Conservation (phyloP, 2,797 vertebrate genomes). For the Tenualosa ilisha region DNA sequence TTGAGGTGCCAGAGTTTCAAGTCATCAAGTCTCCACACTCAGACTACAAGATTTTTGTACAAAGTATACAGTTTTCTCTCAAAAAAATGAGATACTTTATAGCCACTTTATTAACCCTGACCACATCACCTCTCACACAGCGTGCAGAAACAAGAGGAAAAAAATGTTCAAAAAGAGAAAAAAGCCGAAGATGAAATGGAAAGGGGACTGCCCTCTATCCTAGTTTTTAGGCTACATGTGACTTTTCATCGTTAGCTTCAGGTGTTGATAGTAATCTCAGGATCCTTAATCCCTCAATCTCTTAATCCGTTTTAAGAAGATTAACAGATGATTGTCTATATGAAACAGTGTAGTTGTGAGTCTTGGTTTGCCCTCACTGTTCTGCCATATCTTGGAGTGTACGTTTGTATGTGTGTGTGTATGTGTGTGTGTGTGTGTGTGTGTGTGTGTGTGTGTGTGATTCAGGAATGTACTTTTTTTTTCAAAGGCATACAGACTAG, state of each 20-base stretch:
- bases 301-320: not conserved
- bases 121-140: not conserved
- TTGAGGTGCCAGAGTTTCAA: too few species aligned
- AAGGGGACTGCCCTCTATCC: not conserved
- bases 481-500: too few species aligned
- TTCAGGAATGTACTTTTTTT: not conserved
- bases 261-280: not conserved
- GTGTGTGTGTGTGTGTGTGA: too few species aligned
- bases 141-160: not conserved
- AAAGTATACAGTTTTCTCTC: too few species aligned
- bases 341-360: not conserved
- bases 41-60: too few species aligned
- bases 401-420: too few species aligned
- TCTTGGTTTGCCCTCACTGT: not conserved
- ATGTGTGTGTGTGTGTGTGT: too few species aligned
- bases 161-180: not conserved
- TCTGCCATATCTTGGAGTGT: too few species aligned
- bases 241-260: not conserved
- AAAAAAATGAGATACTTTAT: not conserved
- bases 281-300: not conserved
- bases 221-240: not conserved
- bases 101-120: not conserved
- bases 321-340: not conserved
- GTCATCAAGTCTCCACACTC: too few species aligned
- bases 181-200: conserved; percentile 20